These are phyloP conservation scores for Vultur gryphus DNA, from an alignment of 2,797 vertebrate species.

Conservation along the genomic window DNA sequence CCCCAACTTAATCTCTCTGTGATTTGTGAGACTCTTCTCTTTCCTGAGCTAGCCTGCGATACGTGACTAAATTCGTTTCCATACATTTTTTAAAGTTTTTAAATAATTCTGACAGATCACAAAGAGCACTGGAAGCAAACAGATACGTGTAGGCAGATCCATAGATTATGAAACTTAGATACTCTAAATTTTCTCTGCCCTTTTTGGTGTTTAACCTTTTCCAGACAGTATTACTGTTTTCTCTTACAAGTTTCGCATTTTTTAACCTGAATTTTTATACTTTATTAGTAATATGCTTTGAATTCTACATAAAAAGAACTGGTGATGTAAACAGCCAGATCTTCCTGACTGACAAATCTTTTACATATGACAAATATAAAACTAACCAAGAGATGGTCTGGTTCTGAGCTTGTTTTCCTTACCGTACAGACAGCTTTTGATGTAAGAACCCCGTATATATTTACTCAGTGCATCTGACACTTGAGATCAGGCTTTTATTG, in stretches of 20 bases:
- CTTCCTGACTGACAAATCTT: constrained; percentile 19
- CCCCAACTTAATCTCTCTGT: background rate
- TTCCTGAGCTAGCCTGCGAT: background rate
- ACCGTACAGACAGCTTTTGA: background rate
- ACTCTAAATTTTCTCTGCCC: background rate
- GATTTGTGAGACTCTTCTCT: constrained; percentile 11
- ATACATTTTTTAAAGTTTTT: constrained; percentile 37
- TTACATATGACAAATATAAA: constrained; percentile 28
- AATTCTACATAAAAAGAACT: constrained; percentile 32
- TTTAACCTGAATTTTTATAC: constrained; percentile 7
- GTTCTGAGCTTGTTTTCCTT: constrained; percentile 16
- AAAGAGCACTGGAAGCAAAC: constrained; percentile 33
- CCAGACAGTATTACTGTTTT: constrained; percentile 1
- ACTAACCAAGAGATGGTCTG: background rate
- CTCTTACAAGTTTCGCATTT: background rate
- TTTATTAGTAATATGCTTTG: constrained; percentile 37
- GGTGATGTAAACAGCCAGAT: constrained; percentile 4
- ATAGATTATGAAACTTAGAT: background rate
- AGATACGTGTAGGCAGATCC: background rate
- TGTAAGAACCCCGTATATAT: background rate
- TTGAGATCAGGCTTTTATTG: background rate
- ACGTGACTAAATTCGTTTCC: constrained; percentile 21
- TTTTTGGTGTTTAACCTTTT: constrained; percentile 32
- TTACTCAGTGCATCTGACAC: constrained; percentile 1
- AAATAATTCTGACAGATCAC: constrained; percentile 49